These are phyloP conservation scores for Itoplectis maculator DNA, from an alignment of 2,888 invertebrate species.

Conservation along the genomic window DNA sequence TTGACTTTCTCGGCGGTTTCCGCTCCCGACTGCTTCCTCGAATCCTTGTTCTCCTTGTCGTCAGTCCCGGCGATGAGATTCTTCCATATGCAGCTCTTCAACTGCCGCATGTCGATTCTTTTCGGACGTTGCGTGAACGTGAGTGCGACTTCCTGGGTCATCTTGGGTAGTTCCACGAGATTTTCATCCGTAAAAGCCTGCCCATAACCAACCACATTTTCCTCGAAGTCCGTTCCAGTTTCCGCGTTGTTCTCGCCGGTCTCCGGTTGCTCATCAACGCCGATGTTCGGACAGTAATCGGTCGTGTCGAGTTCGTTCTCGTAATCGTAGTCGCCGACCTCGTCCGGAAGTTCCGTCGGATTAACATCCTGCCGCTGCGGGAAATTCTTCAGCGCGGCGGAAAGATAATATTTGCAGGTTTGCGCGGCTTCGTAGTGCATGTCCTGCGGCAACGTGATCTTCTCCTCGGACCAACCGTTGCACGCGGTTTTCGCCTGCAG, in stretches of 20 bases:
- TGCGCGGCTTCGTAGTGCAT: conserved; percentile 71
- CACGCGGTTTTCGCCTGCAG: conserved; percentile 71
- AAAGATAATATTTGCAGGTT: conserved; percentile 67
- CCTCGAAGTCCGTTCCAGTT: conserved; percentile 80
- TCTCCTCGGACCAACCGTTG: conserved; percentile 74
- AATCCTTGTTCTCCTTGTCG: conserved; percentile 81
- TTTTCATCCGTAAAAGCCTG: conserved; percentile 85
- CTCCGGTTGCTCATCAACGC: conserved; percentile 73
- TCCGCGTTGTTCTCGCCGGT: conserved; percentile 61
- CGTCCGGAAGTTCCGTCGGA: conserved; percentile 73
- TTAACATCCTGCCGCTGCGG: conserved; percentile 41
- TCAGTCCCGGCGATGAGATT: conserved; percentile 85
- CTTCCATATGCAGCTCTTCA: conserved; percentile 92
- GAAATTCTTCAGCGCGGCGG: conserved; percentile 49
- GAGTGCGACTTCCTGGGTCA: conserved; percentile 89
- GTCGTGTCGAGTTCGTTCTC: conserved; percentile 86
- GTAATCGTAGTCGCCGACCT: conserved; percentile 85
- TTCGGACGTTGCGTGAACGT: conserved; percentile 94
- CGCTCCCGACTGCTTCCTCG: not conserved
- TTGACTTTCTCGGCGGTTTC: conserved; percentile 61
- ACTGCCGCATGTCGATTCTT: conserved; percentile 93
- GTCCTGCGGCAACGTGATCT: conserved; percentile 72
- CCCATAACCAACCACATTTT: conserved; percentile 76
- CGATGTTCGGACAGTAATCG: conserved; percentile 85
- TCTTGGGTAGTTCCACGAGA: conserved; percentile 89